Conservation (phyloP, 2,113 vertebrate species). For the Proterorhinus semilunaris region DNA sequence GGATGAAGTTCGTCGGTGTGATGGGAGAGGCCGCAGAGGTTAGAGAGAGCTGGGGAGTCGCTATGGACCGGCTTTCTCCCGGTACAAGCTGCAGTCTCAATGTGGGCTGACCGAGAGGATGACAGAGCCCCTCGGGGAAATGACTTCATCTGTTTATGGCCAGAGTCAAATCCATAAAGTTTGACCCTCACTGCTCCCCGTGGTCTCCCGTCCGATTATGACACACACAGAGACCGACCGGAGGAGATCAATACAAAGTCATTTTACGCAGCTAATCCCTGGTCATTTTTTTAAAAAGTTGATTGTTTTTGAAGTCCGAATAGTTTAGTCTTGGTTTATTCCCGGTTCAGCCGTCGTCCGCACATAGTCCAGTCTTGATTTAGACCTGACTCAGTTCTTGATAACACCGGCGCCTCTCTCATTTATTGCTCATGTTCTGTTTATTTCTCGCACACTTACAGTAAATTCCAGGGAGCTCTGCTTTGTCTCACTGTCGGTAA, state of each 20-base stretch:
- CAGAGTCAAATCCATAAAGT: slow-evolving; percentile 6
- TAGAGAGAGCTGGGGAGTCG: not conserved
- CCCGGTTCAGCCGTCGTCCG: not conserved
- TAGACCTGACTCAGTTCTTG: not conserved
- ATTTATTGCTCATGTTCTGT: not conserved
- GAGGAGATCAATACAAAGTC: not conserved
- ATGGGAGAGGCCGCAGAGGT: not conserved
- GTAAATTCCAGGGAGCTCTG: not conserved
- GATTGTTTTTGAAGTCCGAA: not conserved
- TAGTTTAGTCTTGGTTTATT: not conserved
- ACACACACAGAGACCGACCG: not conserved
- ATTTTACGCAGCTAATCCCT: not conserved
- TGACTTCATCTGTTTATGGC: slow-evolving; percentile 7
- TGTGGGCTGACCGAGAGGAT: slow-evolving; percentile 1
- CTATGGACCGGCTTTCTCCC: not conserved
- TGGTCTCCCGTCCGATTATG: not conserved
- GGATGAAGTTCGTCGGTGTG: not conserved
- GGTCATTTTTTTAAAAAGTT: not conserved
- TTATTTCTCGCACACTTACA: not conserved
- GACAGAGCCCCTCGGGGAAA: not conserved
- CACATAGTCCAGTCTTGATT: not conserved
- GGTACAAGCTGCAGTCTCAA: not conserved
- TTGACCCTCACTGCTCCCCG: slow-evolving; percentile 5
- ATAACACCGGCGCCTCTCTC: not conserved
- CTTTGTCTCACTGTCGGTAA: not conserved